Conservation (phyloP, 2,113 vertebrate genomes). For the Bolborhynchus lineola region DNA sequence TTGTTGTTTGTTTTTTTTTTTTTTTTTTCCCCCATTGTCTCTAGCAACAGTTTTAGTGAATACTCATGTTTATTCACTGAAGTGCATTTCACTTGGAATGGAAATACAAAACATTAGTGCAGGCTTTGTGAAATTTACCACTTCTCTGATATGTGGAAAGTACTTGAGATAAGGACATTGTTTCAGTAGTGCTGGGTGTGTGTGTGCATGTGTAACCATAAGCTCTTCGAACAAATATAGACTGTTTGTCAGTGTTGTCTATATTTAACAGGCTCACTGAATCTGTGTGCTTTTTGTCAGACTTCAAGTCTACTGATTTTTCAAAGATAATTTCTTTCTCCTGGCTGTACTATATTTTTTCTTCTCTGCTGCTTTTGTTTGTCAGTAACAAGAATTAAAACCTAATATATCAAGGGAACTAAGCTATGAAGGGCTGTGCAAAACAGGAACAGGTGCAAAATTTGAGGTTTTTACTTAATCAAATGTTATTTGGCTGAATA, state of each 20-base stretch:
- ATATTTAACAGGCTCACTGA: constrained; percentile 67
- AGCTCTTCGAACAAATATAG: constrained; percentile 75
- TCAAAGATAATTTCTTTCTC: not conserved
- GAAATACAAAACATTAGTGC: constrained; percentile 79
- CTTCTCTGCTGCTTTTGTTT: not conserved
- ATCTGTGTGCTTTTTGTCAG: constrained; percentile 53
- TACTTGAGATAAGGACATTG: constrained; percentile 83
- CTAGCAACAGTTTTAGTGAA: constrained; percentile 56
- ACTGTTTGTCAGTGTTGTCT: constrained; percentile 70
- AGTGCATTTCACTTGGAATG: constrained; percentile 78
- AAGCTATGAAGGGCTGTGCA: not conserved
- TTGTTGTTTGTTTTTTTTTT: not conserved
- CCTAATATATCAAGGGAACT: not conserved
- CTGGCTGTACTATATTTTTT: not conserved
- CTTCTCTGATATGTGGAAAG: constrained; percentile 79
- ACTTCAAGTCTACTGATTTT: constrained; percentile 61
- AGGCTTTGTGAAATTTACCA: constrained; percentile 78
- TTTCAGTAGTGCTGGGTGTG: constrained; percentile 73
- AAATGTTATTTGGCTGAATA: not conserved
- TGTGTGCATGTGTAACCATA: not conserved
- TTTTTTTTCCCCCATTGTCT: constrained; percentile 45
- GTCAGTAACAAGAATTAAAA: not conserved
- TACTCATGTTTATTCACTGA: constrained; percentile 75
- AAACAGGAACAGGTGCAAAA: not conserved
- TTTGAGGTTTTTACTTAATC: not conserved